Conservation (phyloP, 2,113 vertebrate genomes). For the Brachypodius melanocephalos region DNA sequence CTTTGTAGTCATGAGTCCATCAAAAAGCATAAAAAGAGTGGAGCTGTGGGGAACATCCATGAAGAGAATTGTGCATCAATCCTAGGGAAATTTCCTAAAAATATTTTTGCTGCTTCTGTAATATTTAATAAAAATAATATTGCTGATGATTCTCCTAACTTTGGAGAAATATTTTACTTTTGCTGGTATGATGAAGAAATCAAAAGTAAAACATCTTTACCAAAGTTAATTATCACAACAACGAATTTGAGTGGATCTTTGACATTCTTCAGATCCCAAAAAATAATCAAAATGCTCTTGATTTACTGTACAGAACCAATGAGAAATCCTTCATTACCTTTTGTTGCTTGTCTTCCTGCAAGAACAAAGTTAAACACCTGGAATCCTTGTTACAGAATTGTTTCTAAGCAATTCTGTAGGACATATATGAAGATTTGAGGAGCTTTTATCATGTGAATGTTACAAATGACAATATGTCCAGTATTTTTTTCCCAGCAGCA, state of each 20-base stretch:
- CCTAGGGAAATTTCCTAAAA: neutral
- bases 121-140: neutral
- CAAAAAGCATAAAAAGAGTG: neutral
- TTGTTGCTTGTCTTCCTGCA: neutral
- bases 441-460: neutral
- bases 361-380: neutral
- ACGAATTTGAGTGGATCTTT: neutral
- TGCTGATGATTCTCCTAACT: neutral
- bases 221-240: neutral
- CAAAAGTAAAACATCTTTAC: neutral
- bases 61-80: neutral
- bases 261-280: neutral
- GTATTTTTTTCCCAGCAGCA: neutral
- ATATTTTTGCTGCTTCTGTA: neutral
- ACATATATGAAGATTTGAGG: neutral
- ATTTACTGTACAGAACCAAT: neutral
- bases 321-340: neutral
- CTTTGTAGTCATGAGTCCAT: neutral
- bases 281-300: neutral
- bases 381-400: neutral
- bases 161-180: neutral
- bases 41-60: neutral
- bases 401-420: neutral
- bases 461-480: neutral
- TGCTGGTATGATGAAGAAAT: neutral